A percentile compares a stretch with the other conserved stretches of the same genome.
These are phyloP conservation scores for Pyrrhia umbra DNA, from an alignment of 2,888 invertebrate genomes.

Conservation along the genomic window DNA sequence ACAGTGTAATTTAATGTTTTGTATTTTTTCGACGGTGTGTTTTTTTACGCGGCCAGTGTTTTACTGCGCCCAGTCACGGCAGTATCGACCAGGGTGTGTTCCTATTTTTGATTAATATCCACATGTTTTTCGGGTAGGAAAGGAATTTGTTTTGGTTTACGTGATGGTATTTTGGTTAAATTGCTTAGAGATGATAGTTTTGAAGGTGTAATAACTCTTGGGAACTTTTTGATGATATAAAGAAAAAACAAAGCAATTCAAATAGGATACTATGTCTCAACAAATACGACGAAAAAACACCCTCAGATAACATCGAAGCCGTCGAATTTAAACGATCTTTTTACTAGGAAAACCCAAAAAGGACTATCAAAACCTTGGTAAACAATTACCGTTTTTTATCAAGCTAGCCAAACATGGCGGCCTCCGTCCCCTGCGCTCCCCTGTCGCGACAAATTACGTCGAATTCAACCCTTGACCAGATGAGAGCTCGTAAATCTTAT, in stretches of 20 bases:
- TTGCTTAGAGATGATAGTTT: slow-evolving; percentile 42
- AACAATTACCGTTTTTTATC: slow-evolving; percentile 59
- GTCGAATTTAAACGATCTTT: slow-evolving; percentile 29
- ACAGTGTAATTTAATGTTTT: slow-evolving; percentile 87
- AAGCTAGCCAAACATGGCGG: slow-evolving; percentile 61
- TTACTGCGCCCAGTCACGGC: slow-evolving; percentile 87
- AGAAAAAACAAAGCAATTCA: neutral
- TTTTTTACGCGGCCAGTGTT: slow-evolving; percentile 79
- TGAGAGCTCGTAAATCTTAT: slow-evolving; percentile 84
- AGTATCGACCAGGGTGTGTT: slow-evolving; percentile 82
- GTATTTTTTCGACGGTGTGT: slow-evolving; percentile 80
- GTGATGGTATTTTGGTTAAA: slow-evolving; percentile 47
- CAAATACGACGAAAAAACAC: slow-evolving; percentile 5
- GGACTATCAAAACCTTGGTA: slow-evolving; percentile 58
- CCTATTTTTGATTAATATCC: slow-evolving; percentile 72
- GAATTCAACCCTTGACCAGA: slow-evolving; percentile 81
- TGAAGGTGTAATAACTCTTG: neutral
- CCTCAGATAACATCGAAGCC: slow-evolving; percentile 34
- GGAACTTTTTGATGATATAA: neutral
- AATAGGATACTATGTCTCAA: neutral
- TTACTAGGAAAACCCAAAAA: slow-evolving; percentile 39
- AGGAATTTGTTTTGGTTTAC: slow-evolving; percentile 42
- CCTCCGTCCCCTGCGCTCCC: slow-evolving; percentile 56
- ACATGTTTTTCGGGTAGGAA: slow-evolving; percentile 51
- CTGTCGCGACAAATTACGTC: slow-evolving; percentile 79